phyloP scores from a whole-genome alignment of 2,113 vertebrate species.

The Hassar affinis region DNA sequence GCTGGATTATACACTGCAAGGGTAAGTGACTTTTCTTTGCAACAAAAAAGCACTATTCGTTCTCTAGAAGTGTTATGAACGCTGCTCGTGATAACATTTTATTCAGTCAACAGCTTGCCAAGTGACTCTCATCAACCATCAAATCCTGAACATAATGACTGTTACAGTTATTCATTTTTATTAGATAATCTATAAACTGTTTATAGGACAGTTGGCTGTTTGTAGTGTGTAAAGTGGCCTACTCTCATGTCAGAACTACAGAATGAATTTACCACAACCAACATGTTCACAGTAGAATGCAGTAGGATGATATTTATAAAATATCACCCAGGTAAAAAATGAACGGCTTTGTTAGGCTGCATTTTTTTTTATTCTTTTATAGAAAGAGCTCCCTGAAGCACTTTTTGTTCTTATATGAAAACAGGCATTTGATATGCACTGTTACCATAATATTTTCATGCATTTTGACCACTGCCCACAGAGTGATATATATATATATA shows the following conservation, averaged over 20 bases:
- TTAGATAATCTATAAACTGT: conserved; percentile 9
- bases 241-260: not conserved
- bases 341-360: not conserved
- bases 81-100: not conserved
- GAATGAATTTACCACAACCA: not conserved
- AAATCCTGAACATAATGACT: not conserved
- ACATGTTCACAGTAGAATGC: no score
- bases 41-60: not conserved
- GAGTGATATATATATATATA: no score
- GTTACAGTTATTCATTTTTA: not conserved
- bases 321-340: not conserved
- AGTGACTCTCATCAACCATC: not conserved
- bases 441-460: not conserved
- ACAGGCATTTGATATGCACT: not conserved
- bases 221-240: not conserved
- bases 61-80: not conserved
- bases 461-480: not conserved
- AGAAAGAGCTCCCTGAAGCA: not conserved
- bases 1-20: not conserved
- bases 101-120: conserved; percentile 1
- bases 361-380: not conserved
- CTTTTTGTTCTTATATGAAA: not conserved
- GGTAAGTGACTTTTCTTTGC: not conserved
- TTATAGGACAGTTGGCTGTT: not conserved
- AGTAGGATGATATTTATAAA: no score